A percentile compares a stretch with the other conserved stretches of the same genome.
Conservation (phyloP, 2,888 invertebrate species). For the Nasonovia ribisnigri region DNA sequence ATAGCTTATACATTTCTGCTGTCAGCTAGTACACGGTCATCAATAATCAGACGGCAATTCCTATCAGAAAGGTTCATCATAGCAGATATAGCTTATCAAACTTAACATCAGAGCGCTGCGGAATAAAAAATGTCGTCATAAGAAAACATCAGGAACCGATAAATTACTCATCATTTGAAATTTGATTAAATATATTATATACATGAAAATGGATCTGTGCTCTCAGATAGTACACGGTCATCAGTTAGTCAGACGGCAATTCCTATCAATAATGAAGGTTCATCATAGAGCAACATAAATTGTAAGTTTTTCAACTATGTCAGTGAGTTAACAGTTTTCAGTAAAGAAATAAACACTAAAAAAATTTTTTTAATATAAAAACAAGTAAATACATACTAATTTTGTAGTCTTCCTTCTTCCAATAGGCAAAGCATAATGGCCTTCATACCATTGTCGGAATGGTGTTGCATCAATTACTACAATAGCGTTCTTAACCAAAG, state of each 20-base stretch:
- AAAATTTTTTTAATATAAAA: conserved; percentile 9
- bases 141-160: conserved; percentile 36
- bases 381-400: conserved; percentile 75
- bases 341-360: background rate
- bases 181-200: background rate
- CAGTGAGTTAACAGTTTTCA: background rate
- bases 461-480: conserved; percentile 98
- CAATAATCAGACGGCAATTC: conserved; percentile 48
- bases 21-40: conserved; percentile 52
- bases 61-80: conserved; percentile 43
- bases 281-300: conserved; percentile 56
- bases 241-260: conserved; percentile 57
- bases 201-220: background rate
- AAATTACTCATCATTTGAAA: conserved; percentile 44
- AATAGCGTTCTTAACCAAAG: conserved; percentile 97
- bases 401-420: conserved; percentile 98
- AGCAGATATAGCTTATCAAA: background rate
- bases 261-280: conserved; percentile 63
- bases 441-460: conserved; percentile 99
- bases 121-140: conserved; percentile 51
- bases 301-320: background rate
- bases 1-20: background rate
- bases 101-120: conserved; percentile 40
- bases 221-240: conserved; percentile 65
- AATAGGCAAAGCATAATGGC: conserved; percentile 94